A percentile compares a stretch with the other conserved stretches of the same genome.
Conservation (phyloP, 2,797 vertebrate species). For the Pogonophryne albipinna region DNA sequence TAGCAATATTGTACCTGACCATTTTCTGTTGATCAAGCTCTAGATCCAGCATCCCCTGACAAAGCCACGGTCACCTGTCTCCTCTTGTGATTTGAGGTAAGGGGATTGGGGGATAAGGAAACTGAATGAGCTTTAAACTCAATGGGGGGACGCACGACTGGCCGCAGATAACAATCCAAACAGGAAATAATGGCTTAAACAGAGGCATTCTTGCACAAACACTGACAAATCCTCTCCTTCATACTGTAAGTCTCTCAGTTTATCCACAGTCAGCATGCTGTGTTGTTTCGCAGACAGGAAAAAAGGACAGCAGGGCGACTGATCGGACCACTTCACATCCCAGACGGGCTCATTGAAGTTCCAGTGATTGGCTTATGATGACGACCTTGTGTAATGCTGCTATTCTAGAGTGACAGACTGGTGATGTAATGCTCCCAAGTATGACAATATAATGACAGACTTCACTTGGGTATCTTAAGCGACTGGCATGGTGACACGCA, state of each 20-base stretch:
- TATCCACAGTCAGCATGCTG: slow-evolving; percentile 12
- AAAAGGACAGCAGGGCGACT: slow-evolving; percentile 28
- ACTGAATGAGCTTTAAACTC: slow-evolving; percentile 37
- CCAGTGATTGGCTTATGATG: slow-evolving; percentile 53
- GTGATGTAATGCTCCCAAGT: slow-evolving; percentile 71
- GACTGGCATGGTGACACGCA: slow-evolving; percentile 43
- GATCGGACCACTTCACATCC: slow-evolving; percentile 63
- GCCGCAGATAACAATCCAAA: slow-evolving; percentile 52
- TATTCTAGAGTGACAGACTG: slow-evolving; percentile 49
- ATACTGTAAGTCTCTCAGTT: background rate
- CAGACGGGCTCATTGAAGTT: slow-evolving; percentile 44
- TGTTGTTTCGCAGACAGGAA: slow-evolving; percentile 38
- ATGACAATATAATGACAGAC: slow-evolving; percentile 73
- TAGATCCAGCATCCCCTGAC: background rate
- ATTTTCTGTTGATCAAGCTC: background rate
- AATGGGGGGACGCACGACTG: slow-evolving; percentile 38
- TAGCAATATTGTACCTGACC: background rate
- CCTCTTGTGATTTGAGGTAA: slow-evolving; percentile 52
- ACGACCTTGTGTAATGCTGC: slow-evolving; percentile 57
- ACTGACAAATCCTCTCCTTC: slow-evolving; percentile 29
- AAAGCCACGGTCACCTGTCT: slow-evolving; percentile 60
- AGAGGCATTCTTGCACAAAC: slow-evolving; percentile 36
- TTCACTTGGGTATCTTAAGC: slow-evolving; percentile 45
- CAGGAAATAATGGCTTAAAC: slow-evolving; percentile 52
- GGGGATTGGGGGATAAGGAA: slow-evolving; percentile 60